Evolutionary conservation across 2,888 invertebrate genomes (phyloP).

Genomic region (Podotricha telesiphe): DNA sequence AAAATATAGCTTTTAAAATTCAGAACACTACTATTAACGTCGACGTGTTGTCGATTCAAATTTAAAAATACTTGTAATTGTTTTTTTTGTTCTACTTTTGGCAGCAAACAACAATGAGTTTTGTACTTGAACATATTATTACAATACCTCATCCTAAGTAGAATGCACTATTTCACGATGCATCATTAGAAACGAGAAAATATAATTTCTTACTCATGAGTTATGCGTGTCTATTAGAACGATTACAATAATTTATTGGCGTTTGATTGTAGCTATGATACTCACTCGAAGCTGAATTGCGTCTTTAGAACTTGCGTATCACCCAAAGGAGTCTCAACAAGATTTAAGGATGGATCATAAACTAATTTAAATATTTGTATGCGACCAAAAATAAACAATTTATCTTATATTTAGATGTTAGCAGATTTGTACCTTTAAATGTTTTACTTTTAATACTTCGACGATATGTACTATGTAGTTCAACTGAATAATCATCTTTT

Average conservation of each 20-base stretch:
- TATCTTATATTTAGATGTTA: too few species aligned
- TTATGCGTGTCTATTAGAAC: constrained; percentile 45
- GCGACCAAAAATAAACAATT: too few species aligned
- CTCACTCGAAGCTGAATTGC: constrained; percentile 32
- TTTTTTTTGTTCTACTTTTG: too few species aligned
- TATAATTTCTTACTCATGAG: constrained; percentile 46
- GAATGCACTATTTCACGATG: constrained; percentile 40
- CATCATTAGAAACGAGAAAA: constrained; percentile 50
- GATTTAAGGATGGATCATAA: not conserved
- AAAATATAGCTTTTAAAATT: not conserved
- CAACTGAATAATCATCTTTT: too few species aligned
- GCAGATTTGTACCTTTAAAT: too few species aligned
- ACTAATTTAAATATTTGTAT: not conserved
- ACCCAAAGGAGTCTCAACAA: constrained; percentile 9
- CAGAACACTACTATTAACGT: too few species aligned
- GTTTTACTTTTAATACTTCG: too few species aligned
- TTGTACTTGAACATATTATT: not conserved
- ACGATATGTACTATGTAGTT: too few species aligned
- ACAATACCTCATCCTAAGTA: not conserved
- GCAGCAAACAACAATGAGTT: not conserved
- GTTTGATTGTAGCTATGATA: constrained; percentile 45
- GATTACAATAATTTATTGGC: constrained; percentile 49
- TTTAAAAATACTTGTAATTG: too few species aligned
- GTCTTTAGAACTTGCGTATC: constrained; percentile 31
- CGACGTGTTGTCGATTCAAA: too few species aligned